Evolutionary conservation across 2,797 vertebrate species (phyloP).

Genomic region (Melanotaenia trifasciata): DNA sequence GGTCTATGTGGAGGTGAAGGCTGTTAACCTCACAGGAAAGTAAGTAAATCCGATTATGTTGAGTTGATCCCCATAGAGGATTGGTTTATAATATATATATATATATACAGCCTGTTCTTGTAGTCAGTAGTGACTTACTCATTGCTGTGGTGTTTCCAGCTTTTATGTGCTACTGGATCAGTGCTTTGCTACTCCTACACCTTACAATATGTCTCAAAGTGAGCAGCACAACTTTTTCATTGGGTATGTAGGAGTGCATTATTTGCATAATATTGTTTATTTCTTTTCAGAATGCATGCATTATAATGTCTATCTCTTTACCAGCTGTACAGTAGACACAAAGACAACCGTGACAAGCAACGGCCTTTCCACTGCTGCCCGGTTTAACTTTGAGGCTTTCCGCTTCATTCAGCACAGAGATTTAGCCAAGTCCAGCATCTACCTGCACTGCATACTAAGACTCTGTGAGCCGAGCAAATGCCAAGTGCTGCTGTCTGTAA

Average conservation of each 20-base stretch:
- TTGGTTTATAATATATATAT: not conserved
- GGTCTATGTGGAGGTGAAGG: slow-evolving; percentile 82
- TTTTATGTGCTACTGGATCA: slow-evolving; percentile 84
- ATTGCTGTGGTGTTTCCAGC: slow-evolving; percentile 62
- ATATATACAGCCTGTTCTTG: not conserved
- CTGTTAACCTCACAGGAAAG: slow-evolving; percentile 84
- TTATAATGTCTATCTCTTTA: not conserved
- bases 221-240: slow-evolving; percentile 79
- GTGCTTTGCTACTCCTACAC: slow-evolving; percentile 82
- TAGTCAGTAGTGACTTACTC: not conserved
- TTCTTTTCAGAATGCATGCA: not conserved
- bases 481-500: slow-evolving; percentile 73
- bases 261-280: not conserved
- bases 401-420: slow-evolving; percentile 82
- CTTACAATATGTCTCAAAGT: slow-evolving; percentile 64
- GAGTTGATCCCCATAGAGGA: not conserved
- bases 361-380: slow-evolving; percentile 67
- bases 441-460: slow-evolving; percentile 84
- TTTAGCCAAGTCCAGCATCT: slow-evolving; percentile 78
- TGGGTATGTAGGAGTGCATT: slow-evolving; percentile 68
- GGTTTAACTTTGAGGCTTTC: slow-evolving; percentile 84
- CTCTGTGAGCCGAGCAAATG: slow-evolving; percentile 83
- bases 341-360: slow-evolving; percentile 70
- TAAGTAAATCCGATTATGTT: slow-evolving; percentile 59
- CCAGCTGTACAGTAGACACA: slow-evolving; percentile 70